A percentile compares a stretch with the other conserved stretches of the same genome.
Evolutionary conservation across 2,888 invertebrate species (phyloP).

Genomic region (Halictus quadricinctus): DNA sequence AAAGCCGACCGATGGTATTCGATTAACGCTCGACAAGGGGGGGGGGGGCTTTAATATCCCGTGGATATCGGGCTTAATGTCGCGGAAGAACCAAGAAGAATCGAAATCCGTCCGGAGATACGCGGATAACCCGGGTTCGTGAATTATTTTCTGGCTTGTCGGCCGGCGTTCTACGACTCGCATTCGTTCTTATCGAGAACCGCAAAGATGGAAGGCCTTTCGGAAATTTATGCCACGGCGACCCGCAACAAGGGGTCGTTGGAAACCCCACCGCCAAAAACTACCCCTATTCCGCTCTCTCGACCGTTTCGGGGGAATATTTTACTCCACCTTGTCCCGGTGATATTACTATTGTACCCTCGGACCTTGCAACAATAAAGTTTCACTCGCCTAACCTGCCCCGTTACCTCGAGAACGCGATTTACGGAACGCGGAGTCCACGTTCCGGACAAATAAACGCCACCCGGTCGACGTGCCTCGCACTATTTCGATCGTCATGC

Average conservation of each 20-base stretch:
- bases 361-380: background rate
- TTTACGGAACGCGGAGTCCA: background rate
- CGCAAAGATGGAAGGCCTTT: background rate
- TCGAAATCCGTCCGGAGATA: constrained; percentile 33
- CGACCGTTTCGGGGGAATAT: background rate
- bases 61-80: constrained; percentile 53
- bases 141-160: constrained; percentile 28
- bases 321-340: background rate
- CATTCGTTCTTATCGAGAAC: constrained; percentile 29
- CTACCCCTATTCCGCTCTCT: background rate
- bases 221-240: constrained; percentile 13
- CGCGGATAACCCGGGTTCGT: background rate
- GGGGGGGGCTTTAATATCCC: constrained; percentile 50
- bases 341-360: background rate
- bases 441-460: too few relatives aligned
- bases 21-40: constrained; percentile 49
- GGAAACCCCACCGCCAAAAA: background rate
- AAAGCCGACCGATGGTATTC: background rate
- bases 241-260: background rate
- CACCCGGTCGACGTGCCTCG: too few relatives aligned
- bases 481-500: too few relatives aligned
- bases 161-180: background rate
- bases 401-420: background rate
- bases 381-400: background rate
- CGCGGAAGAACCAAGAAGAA: constrained; percentile 51